Evolutionary conservation across 2,113 vertebrate species (phyloP).

Genomic region (Melozone crissalis): DNA sequence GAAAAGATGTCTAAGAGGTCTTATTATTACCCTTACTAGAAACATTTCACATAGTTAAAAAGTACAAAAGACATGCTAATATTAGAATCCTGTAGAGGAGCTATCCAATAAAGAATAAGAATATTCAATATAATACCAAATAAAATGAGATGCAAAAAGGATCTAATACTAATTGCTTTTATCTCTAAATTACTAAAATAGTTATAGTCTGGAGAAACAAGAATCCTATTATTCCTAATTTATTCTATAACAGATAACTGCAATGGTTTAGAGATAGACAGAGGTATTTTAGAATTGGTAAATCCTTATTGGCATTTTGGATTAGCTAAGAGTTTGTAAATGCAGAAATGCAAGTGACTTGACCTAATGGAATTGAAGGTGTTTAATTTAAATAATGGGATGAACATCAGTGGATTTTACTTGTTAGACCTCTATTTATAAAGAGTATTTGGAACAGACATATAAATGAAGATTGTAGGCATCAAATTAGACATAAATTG

Average conservation of each 20-base stretch:
- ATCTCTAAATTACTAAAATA: slow-evolving; percentile 55
- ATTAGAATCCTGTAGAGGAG: slow-evolving; percentile 36
- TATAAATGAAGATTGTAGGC: neutral
- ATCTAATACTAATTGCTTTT: slow-evolving; percentile 53
- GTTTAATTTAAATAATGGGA: neutral
- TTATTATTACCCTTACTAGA: slow-evolving; percentile 63
- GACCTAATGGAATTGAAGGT: neutral
- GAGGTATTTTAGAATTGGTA: neutral
- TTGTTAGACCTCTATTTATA: neutral
- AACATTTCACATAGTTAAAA: slow-evolving; percentile 60
- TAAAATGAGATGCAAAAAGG: slow-evolving; percentile 40
- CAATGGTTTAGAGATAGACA: neutral
- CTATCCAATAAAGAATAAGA: slow-evolving; percentile 42
- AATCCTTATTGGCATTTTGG: slow-evolving; percentile 9
- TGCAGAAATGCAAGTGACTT: neutral
- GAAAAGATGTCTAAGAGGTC: slow-evolving; percentile 59
- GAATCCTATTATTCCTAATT: slow-evolving; percentile 19
- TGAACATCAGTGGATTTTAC: neutral
- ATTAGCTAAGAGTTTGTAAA: neutral
- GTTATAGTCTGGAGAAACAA: neutral
- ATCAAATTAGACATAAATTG: slow-evolving; percentile 1
- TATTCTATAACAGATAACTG: slow-evolving; percentile 15
- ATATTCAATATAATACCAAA: slow-evolving; percentile 36
- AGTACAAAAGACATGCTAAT: slow-evolving; percentile 62
- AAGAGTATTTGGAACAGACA: neutral